phyloP scores from a whole-genome alignment of 2,113 vertebrate genomes.

The Erinaceus europaeus region DNA sequence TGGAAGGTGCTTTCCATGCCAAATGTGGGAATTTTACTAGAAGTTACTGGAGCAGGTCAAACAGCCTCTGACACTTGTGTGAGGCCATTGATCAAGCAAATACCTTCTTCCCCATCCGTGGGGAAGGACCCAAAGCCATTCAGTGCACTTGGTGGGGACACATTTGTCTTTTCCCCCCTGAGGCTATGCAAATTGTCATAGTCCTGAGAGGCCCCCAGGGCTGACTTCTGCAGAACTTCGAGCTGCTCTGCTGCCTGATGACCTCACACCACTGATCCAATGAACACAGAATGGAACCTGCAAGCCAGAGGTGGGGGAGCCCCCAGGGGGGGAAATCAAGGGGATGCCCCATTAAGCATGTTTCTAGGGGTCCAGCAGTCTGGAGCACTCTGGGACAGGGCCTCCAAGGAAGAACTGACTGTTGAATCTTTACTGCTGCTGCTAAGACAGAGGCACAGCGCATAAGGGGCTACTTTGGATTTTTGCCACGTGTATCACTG shows the following conservation, averaged over 20 bases:
- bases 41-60: slow-evolving; percentile 34
- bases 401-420: background rate
- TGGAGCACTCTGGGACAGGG: background rate
- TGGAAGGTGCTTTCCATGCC: background rate
- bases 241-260: background rate
- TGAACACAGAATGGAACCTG: background rate
- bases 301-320: background rate
- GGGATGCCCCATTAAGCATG: background rate
- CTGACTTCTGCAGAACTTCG: background rate
- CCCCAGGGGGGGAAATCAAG: background rate
- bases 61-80: background rate
- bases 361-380: background rate
- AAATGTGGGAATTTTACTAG: background rate
- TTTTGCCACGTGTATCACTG: background rate
- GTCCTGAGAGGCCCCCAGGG: background rate
- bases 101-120: background rate
- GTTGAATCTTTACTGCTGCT: background rate
- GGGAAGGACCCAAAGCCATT: background rate
- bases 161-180: background rate
- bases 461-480: background rate
- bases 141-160: background rate
- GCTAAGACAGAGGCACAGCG: background rate
- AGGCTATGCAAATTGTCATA: background rate
- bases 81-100: slow-evolving; percentile 17
- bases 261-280: background rate